Conservation (phyloP, 2,888 invertebrate genomes). For the Phragmatobia fuliginosa region DNA sequence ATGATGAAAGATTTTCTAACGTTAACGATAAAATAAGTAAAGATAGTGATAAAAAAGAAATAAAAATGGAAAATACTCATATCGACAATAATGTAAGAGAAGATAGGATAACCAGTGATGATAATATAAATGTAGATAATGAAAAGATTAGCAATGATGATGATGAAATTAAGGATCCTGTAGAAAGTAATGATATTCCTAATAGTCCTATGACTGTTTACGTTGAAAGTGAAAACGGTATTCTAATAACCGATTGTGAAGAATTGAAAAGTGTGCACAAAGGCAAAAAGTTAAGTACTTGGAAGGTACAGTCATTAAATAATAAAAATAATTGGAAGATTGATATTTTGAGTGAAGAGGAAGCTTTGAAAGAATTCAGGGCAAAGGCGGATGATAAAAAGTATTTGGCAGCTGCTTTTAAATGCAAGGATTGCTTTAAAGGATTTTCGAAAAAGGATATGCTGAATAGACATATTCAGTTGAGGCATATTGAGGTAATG, state of each 20-base stretch:
- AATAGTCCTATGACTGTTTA: constrained; percentile 50
- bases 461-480: constrained; percentile 65
- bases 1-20: constrained; percentile 20
- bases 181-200: constrained; percentile 21
- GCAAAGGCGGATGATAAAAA: constrained; percentile 61
- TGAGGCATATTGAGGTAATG: constrained; percentile 72
- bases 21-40: constrained; percentile 13
- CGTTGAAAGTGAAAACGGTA: constrained; percentile 46
- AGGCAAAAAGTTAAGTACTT: constrained; percentile 30
- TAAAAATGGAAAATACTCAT: neutral
- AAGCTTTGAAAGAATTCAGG: constrained; percentile 69
- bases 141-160: constrained; percentile 19
- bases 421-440: constrained; percentile 74
- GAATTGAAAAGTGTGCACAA: constrained; percentile 35
- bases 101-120: neutral
- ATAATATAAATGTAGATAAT: constrained; percentile 15
- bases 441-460: constrained; percentile 76
- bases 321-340: constrained; percentile 67
- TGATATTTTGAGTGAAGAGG: constrained; percentile 67
- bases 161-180: constrained; percentile 33
- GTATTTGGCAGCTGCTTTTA: constrained; percentile 65
- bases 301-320: constrained; percentile 21
- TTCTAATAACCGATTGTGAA: constrained; percentile 42
- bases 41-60: constrained; percentile 8
- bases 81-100: constrained; percentile 1